Conservation (phyloP, 2,888 invertebrate genomes). For the Druceiella hillmani region DNA sequence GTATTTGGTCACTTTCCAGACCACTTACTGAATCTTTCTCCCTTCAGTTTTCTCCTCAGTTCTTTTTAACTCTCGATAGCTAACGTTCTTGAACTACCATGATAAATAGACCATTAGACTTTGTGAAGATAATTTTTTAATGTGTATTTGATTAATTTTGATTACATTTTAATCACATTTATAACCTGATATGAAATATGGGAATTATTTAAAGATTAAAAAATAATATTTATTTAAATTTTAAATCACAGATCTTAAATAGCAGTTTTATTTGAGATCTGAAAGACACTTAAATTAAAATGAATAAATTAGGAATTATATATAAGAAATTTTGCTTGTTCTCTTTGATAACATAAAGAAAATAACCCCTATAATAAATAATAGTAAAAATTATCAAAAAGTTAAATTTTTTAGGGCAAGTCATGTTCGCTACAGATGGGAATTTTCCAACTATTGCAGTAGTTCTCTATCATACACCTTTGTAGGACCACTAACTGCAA, state of each 20-base stretch:
- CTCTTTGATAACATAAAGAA: too few relatives aligned
- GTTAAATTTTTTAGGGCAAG: constrained; percentile 10
- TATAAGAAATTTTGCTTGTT: too few relatives aligned
- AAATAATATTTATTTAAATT: constrained; percentile 10
- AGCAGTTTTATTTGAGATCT: too few relatives aligned
- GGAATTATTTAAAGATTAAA: constrained; percentile 12
- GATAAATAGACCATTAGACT: constrained; percentile 16
- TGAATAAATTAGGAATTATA: constrained; percentile 12
- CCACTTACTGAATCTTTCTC: too few relatives aligned
- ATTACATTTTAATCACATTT: constrained; percentile 2
- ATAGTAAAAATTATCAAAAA: background rate
- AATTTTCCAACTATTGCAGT: constrained; percentile 8
- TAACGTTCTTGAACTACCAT: too few relatives aligned
- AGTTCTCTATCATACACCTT: constrained; percentile 13
- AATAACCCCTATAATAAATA: too few relatives aligned
- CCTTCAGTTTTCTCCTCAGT: too few relatives aligned
- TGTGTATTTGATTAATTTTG: constrained; percentile 4
- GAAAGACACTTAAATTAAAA: constrained; percentile 13
- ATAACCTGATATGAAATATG: constrained; percentile 8
- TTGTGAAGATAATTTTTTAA: constrained; percentile 13
- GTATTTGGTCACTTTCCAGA: too few relatives aligned
- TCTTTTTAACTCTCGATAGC: too few relatives aligned
- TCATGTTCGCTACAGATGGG: constrained; percentile 14
- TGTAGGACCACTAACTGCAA: constrained; percentile 15
- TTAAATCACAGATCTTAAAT: constrained; percentile 13